Conservation (phyloP, 2,113 vertebrate genomes). For the Syngnathus floridae region DNA sequence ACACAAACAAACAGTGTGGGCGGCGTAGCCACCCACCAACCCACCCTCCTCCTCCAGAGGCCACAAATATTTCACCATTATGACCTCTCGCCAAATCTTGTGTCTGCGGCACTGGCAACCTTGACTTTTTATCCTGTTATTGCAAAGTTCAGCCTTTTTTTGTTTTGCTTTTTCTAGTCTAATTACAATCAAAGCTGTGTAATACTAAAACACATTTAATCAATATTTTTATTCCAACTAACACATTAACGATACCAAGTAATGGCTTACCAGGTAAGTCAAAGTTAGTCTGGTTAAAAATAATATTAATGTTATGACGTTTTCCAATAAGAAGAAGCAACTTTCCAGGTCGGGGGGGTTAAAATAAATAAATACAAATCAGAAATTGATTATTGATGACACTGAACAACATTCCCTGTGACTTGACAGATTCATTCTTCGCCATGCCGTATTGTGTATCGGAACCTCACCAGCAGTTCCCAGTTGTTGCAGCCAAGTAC, state of each 20-base stretch:
- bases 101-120: conserved; percentile 36
- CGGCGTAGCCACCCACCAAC: conserved; percentile 28
- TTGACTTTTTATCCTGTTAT: conserved; percentile 34
- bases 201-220: background rate
- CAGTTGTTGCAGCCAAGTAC: conserved; percentile 15
- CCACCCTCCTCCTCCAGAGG: conserved; percentile 9
- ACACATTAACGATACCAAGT: background rate
- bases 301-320: no score
- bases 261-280: no score
- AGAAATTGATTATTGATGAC: background rate
- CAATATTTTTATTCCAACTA: background rate
- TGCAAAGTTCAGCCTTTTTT: conserved; percentile 25
- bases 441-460: conserved; percentile 32
- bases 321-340: no score
- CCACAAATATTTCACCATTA: conserved; percentile 61
- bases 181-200: background rate
- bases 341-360: no score
- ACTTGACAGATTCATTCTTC: conserved; percentile 52
- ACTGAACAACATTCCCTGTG: background rate
- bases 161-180: conserved; percentile 1
- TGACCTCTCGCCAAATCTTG: conserved; percentile 44
- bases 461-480: conserved; percentile 15
- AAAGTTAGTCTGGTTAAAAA: no score
- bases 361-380: no score
- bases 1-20: conserved; percentile 63